phyloP scores from a whole-genome alignment of 2,797 vertebrate species.

The Scleropages formosus region DNA sequence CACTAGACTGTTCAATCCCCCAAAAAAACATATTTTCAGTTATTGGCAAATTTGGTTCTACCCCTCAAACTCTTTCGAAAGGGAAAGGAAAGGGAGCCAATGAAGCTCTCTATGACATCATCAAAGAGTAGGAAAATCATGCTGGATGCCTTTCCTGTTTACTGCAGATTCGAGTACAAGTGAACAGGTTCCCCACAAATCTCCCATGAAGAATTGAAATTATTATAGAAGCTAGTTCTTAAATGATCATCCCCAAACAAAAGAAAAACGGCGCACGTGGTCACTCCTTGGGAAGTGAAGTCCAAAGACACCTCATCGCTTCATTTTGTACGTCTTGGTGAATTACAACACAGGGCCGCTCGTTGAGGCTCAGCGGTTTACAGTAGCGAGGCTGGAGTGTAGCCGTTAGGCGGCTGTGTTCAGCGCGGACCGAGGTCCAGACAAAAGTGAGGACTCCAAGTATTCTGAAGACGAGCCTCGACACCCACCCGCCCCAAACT shows the following conservation, averaged over 20 bases:
- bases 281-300: not conserved
- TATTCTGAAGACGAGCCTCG: not conserved
- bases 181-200: not conserved
- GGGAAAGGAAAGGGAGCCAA: not conserved
- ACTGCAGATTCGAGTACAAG: not conserved
- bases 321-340: not conserved
- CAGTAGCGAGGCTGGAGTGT: too few species aligned
- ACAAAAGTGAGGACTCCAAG: not conserved
- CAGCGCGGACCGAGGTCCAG: not conserved
- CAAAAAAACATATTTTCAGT: too few species aligned
- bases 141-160: not conserved
- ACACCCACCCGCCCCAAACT: conserved; percentile 19
- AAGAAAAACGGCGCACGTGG: not conserved
- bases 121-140: not conserved
- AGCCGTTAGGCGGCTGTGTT: not conserved
- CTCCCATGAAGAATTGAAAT: not conserved
- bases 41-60: too few species aligned
- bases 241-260: not conserved
- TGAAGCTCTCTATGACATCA: not conserved
- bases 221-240: too few species aligned
- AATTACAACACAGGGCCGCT: too few species aligned
- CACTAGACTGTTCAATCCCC: not conserved
- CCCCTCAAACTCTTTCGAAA: not conserved
- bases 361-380: too few species aligned
- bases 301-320: not conserved